A percentile compares a stretch with the other conserved stretches of the same genome.
Evolutionary conservation across 1,140 invertebrate genomes (phyloP).

Genomic region (Apis florea): DNA sequence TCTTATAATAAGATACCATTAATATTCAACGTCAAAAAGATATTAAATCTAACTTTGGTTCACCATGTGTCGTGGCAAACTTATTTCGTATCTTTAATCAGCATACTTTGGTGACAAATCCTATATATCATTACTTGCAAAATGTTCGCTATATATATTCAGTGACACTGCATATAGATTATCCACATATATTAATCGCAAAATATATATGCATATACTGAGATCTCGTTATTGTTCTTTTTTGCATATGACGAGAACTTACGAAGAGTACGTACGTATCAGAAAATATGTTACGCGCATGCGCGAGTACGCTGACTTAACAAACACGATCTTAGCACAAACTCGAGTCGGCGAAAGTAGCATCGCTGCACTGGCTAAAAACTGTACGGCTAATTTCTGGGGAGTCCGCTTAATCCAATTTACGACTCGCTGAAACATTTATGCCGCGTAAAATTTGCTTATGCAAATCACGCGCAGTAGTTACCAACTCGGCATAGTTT

Average conservation of each 20-base stretch:
- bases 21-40: too few species aligned
- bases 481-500: conserved; percentile 5
- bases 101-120: not conserved
- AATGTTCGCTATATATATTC: not conserved
- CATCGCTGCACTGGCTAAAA: conserved; percentile 7
- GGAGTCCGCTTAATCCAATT: conserved; percentile 19
- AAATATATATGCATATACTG: not conserved
- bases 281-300: not conserved
- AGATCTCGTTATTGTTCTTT: conserved; percentile 26
- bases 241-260: not conserved
- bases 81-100: not conserved
- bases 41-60: not conserved
- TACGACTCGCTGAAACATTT: conserved; percentile 31
- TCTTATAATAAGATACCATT: too few species aligned
- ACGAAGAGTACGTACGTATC: not conserved
- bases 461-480: conserved; percentile 37
- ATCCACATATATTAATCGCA: not conserved
- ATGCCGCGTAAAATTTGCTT: conserved; percentile 33
- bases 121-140: not conserved
- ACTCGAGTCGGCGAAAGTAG: not conserved
- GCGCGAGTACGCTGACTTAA: conserved; percentile 12
- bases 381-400: conserved; percentile 24
- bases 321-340: conserved; percentile 15
- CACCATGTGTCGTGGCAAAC: not conserved
- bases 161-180: not conserved